Percentiles rank a stretch among this genome's conserved stretches.
phyloP scores from a whole-genome alignment of 2,888 invertebrate genomes.

The Apantesis nais region DNA sequence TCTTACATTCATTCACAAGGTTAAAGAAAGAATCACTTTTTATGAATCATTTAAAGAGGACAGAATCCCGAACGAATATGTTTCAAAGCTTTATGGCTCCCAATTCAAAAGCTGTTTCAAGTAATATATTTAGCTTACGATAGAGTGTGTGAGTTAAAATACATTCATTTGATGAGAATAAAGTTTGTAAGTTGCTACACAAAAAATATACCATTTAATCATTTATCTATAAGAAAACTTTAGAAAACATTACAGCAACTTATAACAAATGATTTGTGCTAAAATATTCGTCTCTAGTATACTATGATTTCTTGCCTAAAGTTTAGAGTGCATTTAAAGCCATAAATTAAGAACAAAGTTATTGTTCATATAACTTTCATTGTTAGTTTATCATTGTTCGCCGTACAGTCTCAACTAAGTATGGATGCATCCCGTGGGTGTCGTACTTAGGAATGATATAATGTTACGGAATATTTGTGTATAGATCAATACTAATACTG shows the following conservation, averaged over 20 bases:
- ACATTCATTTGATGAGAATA: neutral
- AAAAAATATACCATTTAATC: neutral
- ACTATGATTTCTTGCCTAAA: neutral
- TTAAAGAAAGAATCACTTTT: conserved; percentile 28
- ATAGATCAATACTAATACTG: conserved; percentile 1
- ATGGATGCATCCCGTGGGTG: conserved; percentile 31
- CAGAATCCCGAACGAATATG: conserved; percentile 43
- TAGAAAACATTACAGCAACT: neutral
- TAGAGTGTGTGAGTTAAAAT: neutral
- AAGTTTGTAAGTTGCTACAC: neutral
- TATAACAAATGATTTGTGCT: neutral
- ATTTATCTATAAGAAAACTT: neutral
- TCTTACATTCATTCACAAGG: conserved; percentile 14
- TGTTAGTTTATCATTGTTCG: conserved; percentile 10
- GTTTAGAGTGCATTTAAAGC: neutral
- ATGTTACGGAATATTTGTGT: conserved; percentile 5
- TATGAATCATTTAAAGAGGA: conserved; percentile 41
- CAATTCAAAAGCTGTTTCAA: conserved; percentile 44
- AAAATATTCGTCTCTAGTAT: neutral
- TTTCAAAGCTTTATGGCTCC: conserved; percentile 49
- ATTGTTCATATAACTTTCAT: conserved; percentile 2
- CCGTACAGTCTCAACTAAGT: conserved; percentile 16
- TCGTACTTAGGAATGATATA: conserved; percentile 30
- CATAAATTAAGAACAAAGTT: neutral
- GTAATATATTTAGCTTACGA: conserved; percentile 25